phyloP scores from a whole-genome alignment of 2,113 vertebrate species.

The Vombatus ursinus region DNA sequence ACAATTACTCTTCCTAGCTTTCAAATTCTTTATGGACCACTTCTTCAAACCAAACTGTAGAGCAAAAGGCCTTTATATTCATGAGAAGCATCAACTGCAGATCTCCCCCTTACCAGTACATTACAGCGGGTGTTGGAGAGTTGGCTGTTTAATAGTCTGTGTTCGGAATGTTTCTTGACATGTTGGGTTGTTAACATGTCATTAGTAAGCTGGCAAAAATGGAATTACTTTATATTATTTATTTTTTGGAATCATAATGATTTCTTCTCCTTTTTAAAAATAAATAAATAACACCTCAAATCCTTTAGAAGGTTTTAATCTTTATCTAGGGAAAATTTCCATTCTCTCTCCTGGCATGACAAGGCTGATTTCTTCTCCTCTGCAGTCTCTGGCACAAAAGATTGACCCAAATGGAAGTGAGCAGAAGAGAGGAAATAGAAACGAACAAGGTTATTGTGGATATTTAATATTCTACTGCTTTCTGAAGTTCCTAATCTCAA shows the following conservation, averaged over 20 bases:
- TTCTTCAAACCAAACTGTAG: constrained; percentile 4
- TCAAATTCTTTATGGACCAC: not conserved
- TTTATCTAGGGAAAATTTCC: not conserved
- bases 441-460: not conserved
- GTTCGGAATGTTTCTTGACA: not conserved
- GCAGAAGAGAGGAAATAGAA: not conserved
- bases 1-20: not conserved
- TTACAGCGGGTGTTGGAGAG: not conserved
- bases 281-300: not conserved
- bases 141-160: not conserved
- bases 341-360: not conserved
- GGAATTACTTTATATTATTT: not conserved
- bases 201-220: not conserved
- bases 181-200: not conserved
- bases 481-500: not conserved
- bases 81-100: not conserved
- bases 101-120: not conserved
- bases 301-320: not conserved
- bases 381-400: not conserved
- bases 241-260: not conserved
- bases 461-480: not conserved
- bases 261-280: not conserved
- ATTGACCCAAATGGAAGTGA: not conserved
- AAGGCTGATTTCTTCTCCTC: not conserved
- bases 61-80: not conserved